A percentile compares a stretch with the other conserved stretches of the same genome.
These are phyloP conservation scores for Podarcis cretensis DNA, from an alignment of 2,113 vertebrate species.

Conservation along the genomic window DNA sequence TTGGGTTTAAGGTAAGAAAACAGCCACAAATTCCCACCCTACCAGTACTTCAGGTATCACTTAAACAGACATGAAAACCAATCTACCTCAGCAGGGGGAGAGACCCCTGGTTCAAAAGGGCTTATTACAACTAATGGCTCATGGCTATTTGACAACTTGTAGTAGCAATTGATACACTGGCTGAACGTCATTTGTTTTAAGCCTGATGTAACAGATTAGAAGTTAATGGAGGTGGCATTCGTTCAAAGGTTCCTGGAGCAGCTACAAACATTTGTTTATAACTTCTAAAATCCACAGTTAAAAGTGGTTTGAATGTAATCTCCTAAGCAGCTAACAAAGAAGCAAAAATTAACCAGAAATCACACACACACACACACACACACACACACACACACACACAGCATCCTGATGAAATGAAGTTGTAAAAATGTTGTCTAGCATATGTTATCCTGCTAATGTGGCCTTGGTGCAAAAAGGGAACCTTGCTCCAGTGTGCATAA, in stretches of 20 bases:
- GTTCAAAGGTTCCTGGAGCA: background rate
- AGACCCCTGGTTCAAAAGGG: accelerated
- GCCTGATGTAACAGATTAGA: background rate
- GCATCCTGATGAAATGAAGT: background rate
- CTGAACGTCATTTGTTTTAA: background rate
- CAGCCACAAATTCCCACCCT: accelerated
- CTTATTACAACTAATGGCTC: background rate
- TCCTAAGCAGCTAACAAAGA: background rate
- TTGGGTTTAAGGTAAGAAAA: slow-evolving; percentile 90
- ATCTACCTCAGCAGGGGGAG: background rate
- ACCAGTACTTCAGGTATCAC: background rate
- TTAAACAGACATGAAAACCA: background rate
- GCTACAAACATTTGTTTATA: background rate
- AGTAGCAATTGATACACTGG: background rate
- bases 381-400: background rate
- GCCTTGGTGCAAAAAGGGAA: background rate
- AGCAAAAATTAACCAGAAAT: background rate
- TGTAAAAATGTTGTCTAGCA: background rate
- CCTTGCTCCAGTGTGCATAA: background rate
- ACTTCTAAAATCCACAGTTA: background rate
- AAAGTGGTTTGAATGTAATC: background rate
- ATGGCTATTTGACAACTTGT: background rate
- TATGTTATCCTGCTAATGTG: background rate
- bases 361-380: too few relatives aligned
- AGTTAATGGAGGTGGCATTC: background rate